These are phyloP conservation scores for Nephrocerus scutellatus DNA, from an alignment of 2,888 invertebrate species.

Conservation along the genomic window DNA sequence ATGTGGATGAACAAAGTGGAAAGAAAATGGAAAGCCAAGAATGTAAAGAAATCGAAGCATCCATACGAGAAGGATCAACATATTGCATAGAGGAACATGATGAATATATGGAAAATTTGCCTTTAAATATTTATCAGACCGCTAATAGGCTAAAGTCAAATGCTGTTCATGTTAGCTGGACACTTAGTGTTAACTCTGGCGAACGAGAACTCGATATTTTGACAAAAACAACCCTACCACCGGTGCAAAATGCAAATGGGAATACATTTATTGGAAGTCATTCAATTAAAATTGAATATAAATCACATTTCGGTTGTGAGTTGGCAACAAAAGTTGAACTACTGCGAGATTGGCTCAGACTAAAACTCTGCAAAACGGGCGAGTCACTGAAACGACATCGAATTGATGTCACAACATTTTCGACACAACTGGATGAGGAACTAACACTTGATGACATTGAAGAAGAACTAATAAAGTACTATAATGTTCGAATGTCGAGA, in stretches of 20 bases:
- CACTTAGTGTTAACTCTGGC: slow-evolving; percentile 13
- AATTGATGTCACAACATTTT: slow-evolving; percentile 26
- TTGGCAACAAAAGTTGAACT: slow-evolving; percentile 36
- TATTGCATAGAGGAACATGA: slow-evolving; percentile 19
- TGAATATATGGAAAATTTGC: slow-evolving; percentile 18
- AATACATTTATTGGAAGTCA: slow-evolving; percentile 22
- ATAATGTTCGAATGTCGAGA: slow-evolving; percentile 26
- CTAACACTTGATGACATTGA: slow-evolving; percentile 27
- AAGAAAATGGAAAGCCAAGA: not conserved
- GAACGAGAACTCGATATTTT: too few relatives aligned
- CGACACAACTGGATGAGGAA: slow-evolving; percentile 28
- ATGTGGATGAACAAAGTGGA: slow-evolving; percentile 1
- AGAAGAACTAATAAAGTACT: slow-evolving; percentile 26
- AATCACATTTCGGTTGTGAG: slow-evolving; percentile 40
- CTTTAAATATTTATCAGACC: not conserved
- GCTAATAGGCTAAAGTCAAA: slow-evolving; percentile 19
- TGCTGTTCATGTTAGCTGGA: slow-evolving; percentile 28
- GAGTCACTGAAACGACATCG: slow-evolving; percentile 25
- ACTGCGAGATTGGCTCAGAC: slow-evolving; percentile 34
- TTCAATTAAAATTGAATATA: slow-evolving; percentile 36
- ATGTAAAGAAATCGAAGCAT: not conserved
- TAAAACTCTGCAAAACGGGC: slow-evolving; percentile 25
- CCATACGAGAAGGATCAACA: not conserved
- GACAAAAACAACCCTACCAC: slow-evolving; percentile 25
- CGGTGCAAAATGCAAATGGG: slow-evolving; percentile 15